A percentile compares a stretch with the other conserved stretches of the same genome.
These are phyloP conservation scores for Microtus montanus DNA, from an alignment of 2,113 vertebrate species.

Conservation along the genomic window DNA sequence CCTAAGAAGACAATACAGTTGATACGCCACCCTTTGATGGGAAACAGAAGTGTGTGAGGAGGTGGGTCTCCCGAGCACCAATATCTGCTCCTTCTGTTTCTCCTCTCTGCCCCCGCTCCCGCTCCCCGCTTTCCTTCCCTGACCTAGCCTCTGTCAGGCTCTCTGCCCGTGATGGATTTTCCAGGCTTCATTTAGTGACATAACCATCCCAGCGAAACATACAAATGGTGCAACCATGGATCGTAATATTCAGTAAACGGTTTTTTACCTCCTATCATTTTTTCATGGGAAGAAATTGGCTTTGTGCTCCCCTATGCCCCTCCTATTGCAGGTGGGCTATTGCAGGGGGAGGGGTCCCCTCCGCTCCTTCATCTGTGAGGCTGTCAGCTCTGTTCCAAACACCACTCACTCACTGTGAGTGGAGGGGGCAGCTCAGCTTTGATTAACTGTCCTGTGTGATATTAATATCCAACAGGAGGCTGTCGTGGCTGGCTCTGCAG, in stretches of 20 bases:
- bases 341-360: background rate
- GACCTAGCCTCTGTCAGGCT: background rate
- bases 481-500: no score
- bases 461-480: no score
- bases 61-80: rapidly evolving
- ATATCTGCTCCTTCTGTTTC: background rate
- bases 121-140: background rate
- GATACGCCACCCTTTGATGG: background rate
- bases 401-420: no score
- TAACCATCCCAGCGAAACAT: slow-evolving; percentile 71
- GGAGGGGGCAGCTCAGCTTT: no score
- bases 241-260: slow-evolving; percentile 62
- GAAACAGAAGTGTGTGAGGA: background rate
- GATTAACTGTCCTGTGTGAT: no score
- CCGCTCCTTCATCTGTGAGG: slow-evolving; percentile 1
- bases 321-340: background rate
- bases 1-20: background rate
- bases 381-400: slow-evolving; percentile 56
- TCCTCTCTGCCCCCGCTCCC: background rate
- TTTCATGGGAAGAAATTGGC: slow-evolving; percentile 70
- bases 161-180: slow-evolving; percentile 59
- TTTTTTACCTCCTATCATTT: slow-evolving; percentile 74
- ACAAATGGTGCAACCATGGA: slow-evolving; percentile 63
- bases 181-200: slow-evolving; percentile 70
- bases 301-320: background rate